These are phyloP conservation scores for Sebastes cheni DNA, from an alignment of 2,797 vertebrate species.

Conservation along the genomic window DNA sequence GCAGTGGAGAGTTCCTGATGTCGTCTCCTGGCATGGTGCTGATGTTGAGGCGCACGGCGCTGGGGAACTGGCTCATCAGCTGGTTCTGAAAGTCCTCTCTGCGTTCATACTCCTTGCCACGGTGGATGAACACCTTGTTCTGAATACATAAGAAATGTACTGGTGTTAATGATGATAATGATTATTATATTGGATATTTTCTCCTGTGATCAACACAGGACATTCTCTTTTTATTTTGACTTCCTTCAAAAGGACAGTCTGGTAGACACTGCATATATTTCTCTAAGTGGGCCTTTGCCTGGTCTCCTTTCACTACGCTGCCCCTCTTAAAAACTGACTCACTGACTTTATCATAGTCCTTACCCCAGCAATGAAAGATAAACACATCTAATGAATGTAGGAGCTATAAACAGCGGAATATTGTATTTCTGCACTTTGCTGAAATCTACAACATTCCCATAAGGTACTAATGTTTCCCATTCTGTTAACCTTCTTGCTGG, in stretches of 20 bases:
- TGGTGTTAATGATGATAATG: neutral
- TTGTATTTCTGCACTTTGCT: constrained; percentile 8
- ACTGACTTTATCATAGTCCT: neutral
- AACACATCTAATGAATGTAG: constrained; percentile 4
- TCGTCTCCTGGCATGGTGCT: constrained; percentile 91
- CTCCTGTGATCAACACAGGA: neutral
- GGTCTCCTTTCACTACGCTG: neutral
- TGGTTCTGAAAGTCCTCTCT: constrained; percentile 97
- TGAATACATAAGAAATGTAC: constrained; percentile 57
- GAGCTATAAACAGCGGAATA: constrained; percentile 1
- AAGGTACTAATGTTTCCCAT: neutral
- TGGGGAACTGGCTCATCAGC: constrained; percentile 95
- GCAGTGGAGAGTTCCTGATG: constrained; percentile 86
- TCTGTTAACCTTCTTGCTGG: neutral
- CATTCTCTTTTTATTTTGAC: neutral
- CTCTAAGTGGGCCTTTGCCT: neutral
- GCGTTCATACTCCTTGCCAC: constrained; percentile 97
- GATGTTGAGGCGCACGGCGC: constrained; percentile 91
- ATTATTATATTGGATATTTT: neutral
- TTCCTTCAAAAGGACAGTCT: neutral
- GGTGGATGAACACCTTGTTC: constrained; percentile 99
- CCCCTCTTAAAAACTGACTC: neutral
- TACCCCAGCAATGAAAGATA: constrained; percentile 16
- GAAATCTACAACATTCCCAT: constrained; percentile 4
- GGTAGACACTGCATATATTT: neutral